Percentiles rank a stretch among this genome's conserved stretches.
phyloP scores from a whole-genome alignment of 2,888 invertebrate species.

The Drosophila affinis region DNA sequence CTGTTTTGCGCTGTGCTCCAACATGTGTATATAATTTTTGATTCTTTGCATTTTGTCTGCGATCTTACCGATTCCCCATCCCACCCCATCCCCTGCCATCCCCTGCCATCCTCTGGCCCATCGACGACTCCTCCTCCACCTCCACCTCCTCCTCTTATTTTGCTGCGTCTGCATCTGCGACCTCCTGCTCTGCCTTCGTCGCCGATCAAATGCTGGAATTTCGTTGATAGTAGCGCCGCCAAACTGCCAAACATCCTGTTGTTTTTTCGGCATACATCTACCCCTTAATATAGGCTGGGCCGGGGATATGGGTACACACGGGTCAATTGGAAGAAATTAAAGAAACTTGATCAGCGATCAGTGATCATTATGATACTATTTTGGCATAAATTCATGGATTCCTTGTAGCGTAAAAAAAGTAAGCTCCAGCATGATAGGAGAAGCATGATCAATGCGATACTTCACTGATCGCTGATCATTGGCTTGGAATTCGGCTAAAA shows the following conservation, averaged over 20 bases:
- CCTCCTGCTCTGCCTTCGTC: slow-evolving; percentile 3
- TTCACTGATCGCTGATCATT: too few relatives aligned
- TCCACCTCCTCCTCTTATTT: neutral
- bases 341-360: too few relatives aligned
- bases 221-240: slow-evolving; percentile 77
- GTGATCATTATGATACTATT: too few relatives aligned
- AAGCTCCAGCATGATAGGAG: too few relatives aligned
- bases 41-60: slow-evolving; percentile 75
- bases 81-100: neutral
- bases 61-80: slow-evolving; percentile 45
- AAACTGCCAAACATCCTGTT: slow-evolving; percentile 72
- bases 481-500: too few relatives aligned
- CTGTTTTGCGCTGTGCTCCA: slow-evolving; percentile 7
- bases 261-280: slow-evolving; percentile 39
- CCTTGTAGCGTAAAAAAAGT: too few relatives aligned
- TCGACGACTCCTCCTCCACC: neutral
- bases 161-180: neutral
- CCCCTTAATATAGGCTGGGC: neutral
- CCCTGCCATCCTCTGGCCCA: neutral
- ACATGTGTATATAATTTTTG: slow-evolving; percentile 60
- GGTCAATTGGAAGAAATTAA: too few relatives aligned
- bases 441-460: too few relatives aligned
- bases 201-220: slow-evolving; percentile 75
- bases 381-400: too few relatives aligned
- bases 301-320: slow-evolving; percentile 3